Evolutionary conservation across 1,140 invertebrate species (phyloP), one percentile per base, ranked within the genome.

Genomic region (Batillaria attramentaria): DNA sequence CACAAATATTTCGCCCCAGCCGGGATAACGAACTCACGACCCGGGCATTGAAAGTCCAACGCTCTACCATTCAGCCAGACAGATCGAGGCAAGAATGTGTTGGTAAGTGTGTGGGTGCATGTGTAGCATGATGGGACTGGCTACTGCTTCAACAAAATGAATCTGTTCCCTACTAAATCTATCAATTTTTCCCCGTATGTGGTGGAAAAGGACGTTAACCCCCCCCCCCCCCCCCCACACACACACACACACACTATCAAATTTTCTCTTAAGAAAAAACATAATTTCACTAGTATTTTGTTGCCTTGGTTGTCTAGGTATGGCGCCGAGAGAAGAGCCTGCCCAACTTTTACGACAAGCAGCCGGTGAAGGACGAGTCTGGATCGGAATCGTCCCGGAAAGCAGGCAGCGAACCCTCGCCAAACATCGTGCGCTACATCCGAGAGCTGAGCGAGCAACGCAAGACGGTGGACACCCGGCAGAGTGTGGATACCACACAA

Each of bases 321-420:
- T 81, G 80, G 80, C 46, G 80, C 10, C 69, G 80, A 20, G 80
- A 81, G 54, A 81, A 81, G 54, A 81, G 80, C 37, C 76, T 81
- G 41, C 80, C 80, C 35, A 77, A 78, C 20, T 81, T 81, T 62
- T 81, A 81, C 57, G 69, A 77, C 6, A 78, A 75, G 43, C 72
- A 42, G 20, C n/a, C 20, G 33, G 39, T 31, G n/a, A 74, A 37
- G n/a, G 78, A 65, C 20, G 72, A 74, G 1, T n/a, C 54, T 6
- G 54, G 35, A 3, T n/a, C 43, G 0, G 73, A 75, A 24, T 8
- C 73, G 24, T 41, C 73, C 0, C 39, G 54, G 13, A 13, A n/a
- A 18, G 31, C 72, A 2, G 31, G 54, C 37, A 70, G 31, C 68
- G 73, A 20, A 16, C 37, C 54, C 3, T 54, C 54, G 18, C 73